These are phyloP conservation scores for Carabus problematicus DNA, from an alignment of 2,888 invertebrate genomes.

Conservation along the genomic window DNA sequence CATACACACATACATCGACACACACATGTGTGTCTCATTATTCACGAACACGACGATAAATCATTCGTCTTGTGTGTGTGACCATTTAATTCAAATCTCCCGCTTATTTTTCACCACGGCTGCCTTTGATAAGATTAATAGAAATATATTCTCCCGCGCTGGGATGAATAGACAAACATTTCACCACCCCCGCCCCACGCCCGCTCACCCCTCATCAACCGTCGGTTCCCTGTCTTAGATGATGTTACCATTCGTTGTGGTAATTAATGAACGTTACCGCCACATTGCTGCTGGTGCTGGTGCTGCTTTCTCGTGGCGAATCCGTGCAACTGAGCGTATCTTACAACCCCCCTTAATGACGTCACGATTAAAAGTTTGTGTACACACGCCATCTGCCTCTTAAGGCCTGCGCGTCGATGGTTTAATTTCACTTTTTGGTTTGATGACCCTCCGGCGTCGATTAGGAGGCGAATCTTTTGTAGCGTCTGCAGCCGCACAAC, in stretches of 20 bases:
- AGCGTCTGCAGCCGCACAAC: too few species aligned
- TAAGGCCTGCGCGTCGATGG: conserved; percentile 21
- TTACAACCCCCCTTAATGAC: conserved; percentile 33
- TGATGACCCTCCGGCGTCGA: background rate
- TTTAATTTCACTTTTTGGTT: conserved; percentile 35
- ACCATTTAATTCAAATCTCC: conserved; percentile 26
- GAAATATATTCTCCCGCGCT: conserved; percentile 22
- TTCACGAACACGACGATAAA: conserved; percentile 4
- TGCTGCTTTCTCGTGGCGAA: conserved; percentile 28
- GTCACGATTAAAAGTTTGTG: conserved; percentile 41
- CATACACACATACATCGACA: conserved; percentile 15
- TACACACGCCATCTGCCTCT: conserved; percentile 41
- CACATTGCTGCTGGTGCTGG: conserved; percentile 20
- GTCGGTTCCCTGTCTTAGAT: conserved; percentile 28
- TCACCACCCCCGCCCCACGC: background rate
- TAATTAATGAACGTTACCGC: background rate
- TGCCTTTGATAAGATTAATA: conserved; percentile 22
- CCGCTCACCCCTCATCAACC: conserved; percentile 2
- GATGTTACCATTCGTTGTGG: conserved; percentile 3
- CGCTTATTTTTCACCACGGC: conserved; percentile 7
- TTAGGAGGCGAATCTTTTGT: conserved; percentile 17
- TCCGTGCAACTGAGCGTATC: conserved; percentile 26
- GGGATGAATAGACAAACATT: conserved; percentile 9
- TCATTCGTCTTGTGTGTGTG: background rate
- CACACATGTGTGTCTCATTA: conserved; percentile 11